Percentiles rank a stretch among this genome's conserved stretches.
Evolutionary conservation across 2,888 invertebrate genomes (phyloP).

Genomic region (Drosophila colorata): DNA sequence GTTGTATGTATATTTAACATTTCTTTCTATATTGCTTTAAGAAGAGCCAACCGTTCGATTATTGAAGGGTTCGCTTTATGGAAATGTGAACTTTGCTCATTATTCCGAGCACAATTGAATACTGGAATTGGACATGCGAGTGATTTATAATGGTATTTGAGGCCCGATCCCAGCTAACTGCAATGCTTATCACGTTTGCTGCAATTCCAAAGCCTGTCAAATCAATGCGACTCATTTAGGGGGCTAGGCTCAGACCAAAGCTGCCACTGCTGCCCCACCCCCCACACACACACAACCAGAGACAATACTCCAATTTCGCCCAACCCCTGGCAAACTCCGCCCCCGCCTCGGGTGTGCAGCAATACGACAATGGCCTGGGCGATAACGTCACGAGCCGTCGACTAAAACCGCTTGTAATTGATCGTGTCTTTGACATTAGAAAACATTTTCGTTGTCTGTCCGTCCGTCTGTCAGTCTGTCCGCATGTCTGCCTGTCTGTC

Average conservation of each 20-base stretch:
- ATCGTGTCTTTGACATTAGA: conserved; percentile 77
- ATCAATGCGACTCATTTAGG: conserved; percentile 17
- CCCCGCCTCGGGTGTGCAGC: conserved; percentile 1
- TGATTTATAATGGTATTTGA: conserved; percentile 31
- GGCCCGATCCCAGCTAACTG: conserved; percentile 14
- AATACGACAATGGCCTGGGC: conserved; percentile 10
- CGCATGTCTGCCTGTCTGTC: conserved; percentile 1
- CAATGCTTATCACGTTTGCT: conserved; percentile 48
- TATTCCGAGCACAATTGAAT: conserved; percentile 37
- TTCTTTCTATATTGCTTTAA: too few species aligned
- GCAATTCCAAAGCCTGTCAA: conserved; percentile 16
- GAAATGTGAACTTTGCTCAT: conserved; percentile 15
- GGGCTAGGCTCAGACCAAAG: conserved; percentile 27
- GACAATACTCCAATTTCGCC: conserved; percentile 12
- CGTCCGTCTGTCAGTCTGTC: background rate
- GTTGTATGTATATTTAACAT: too few species aligned
- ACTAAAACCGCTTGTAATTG: conserved; percentile 73
- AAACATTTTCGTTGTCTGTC: conserved; percentile 53
- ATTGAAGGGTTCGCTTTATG: background rate
- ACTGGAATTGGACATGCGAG: conserved; percentile 22
- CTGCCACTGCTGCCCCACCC: conserved; percentile 1
- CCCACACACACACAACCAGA: background rate
- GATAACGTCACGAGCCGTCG: conserved; percentile 60
- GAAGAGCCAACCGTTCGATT: background rate
- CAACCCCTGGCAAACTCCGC: background rate